Conservation (phyloP, 2,797 vertebrate species). For the Tympanoctomys barrerae region DNA sequence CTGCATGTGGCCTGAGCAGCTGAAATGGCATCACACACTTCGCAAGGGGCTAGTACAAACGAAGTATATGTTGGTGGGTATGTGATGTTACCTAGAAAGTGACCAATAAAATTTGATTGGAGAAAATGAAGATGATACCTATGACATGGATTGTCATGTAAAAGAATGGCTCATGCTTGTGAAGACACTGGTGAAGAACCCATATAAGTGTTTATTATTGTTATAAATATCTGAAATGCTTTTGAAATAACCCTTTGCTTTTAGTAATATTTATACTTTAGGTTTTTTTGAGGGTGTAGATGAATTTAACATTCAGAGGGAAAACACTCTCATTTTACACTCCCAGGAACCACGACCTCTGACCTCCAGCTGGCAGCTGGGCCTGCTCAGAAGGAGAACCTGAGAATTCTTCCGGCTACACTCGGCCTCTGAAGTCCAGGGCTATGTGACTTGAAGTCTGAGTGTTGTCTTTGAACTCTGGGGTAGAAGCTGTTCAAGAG, state of each 20-base stretch:
- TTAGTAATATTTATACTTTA: not conserved
- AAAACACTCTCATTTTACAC: not conserved
- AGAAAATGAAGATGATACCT: not conserved
- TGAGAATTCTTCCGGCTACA: not conserved
- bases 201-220: not conserved
- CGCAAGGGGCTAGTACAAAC: not conserved
- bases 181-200: not conserved
- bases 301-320: conserved; percentile 9
- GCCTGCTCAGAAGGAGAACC: not conserved
- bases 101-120: too few species aligned
- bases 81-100: not conserved
- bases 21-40: not conserved
- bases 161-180: not conserved
- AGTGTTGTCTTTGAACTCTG: not conserved
- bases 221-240: conserved; percentile 22
- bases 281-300: not conserved
- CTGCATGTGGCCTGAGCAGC: not conserved
- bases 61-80: not conserved
- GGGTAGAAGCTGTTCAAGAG: not conserved
- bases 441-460: not conserved
- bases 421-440: not conserved
- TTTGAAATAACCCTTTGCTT: conserved; percentile 41
- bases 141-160: not conserved
- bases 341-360: not conserved
- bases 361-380: not conserved